Evolutionary conservation across 2,113 vertebrate genomes (phyloP).

Genomic region (Sylvietta virens): DNA sequence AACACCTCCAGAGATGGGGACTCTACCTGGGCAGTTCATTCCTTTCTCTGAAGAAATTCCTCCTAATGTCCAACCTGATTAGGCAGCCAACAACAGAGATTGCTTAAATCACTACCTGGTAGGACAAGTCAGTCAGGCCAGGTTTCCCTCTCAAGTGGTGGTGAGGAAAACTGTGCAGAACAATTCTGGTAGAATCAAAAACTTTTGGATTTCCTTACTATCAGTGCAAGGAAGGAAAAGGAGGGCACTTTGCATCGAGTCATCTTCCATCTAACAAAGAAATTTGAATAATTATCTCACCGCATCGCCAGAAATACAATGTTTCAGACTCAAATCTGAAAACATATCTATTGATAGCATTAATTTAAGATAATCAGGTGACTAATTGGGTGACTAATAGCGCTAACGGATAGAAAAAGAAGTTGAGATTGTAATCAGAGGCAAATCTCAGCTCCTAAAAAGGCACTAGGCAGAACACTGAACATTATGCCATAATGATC

Average conservation of each 20-base stretch:
- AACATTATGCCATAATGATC: not conserved
- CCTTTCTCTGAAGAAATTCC: not conserved
- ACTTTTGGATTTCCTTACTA: not conserved
- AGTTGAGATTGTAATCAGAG: not conserved
- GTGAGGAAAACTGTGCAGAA: not conserved
- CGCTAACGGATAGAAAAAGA: not conserved
- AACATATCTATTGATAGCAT: not conserved
- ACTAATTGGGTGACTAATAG: slow-evolving; percentile 25
- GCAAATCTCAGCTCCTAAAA: not conserved
- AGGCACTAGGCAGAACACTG: not conserved
- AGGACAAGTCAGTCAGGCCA: not conserved
- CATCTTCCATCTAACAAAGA: not conserved
- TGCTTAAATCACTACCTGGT: not conserved
- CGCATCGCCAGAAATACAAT: not conserved
- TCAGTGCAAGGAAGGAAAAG: not conserved
- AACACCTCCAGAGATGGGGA: not conserved
- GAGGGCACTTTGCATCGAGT: not conserved
- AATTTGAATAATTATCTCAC: not conserved
- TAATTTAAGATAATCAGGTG: slow-evolving; percentile 7
- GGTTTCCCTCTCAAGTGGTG: not conserved
- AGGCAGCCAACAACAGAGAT: fast-evolving
- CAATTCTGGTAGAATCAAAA: not conserved
- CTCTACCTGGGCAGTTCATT: not conserved
- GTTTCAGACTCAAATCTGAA: not conserved
- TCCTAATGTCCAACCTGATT: not conserved